phyloP scores from a whole-genome alignment of 1,140 invertebrate species.

The Cecropterus lyciades region DNA sequence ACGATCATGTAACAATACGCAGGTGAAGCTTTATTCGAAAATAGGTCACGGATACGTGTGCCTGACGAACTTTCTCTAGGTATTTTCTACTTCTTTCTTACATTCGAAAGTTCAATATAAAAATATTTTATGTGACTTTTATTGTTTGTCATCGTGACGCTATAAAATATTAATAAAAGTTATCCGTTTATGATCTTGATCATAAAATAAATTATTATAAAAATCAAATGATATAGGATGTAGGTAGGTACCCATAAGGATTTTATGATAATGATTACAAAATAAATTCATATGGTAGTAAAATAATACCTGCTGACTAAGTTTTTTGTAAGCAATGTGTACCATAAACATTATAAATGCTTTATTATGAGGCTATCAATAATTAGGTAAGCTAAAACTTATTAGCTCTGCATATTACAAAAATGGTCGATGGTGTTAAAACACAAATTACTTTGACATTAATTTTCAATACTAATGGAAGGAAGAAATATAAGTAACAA shows the following conservation, averaged over 20 bases:
- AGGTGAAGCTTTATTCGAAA: not conserved
- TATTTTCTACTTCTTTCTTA: slow-evolving; percentile 35
- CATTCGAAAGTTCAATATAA: slow-evolving; percentile 10
- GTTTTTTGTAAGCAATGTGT: no score
- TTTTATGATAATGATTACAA: slow-evolving; percentile 6
- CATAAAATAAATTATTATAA: slow-evolving; percentile 23
- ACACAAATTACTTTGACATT: no score
- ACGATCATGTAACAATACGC: no score
- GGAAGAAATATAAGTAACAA: no score
- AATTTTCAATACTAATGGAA: no score
- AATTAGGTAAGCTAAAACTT: no score
- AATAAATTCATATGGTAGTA: not conserved
- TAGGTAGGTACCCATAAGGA: not conserved
- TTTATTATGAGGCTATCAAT: no score
- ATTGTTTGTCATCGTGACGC: not conserved
- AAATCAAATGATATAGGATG: no score
- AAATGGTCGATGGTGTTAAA: no score
- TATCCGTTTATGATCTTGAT: slow-evolving; percentile 31
- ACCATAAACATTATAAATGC: no score
- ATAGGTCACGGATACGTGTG: slow-evolving; percentile 4
- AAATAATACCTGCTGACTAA: not conserved
- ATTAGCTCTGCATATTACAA: no score
- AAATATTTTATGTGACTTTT: slow-evolving; percentile 19
- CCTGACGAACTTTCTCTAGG: slow-evolving; percentile 65
- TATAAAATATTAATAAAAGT: slow-evolving; percentile 30